Conservation (phyloP, 2,113 vertebrate genomes). For the Chitala chitala region DNA sequence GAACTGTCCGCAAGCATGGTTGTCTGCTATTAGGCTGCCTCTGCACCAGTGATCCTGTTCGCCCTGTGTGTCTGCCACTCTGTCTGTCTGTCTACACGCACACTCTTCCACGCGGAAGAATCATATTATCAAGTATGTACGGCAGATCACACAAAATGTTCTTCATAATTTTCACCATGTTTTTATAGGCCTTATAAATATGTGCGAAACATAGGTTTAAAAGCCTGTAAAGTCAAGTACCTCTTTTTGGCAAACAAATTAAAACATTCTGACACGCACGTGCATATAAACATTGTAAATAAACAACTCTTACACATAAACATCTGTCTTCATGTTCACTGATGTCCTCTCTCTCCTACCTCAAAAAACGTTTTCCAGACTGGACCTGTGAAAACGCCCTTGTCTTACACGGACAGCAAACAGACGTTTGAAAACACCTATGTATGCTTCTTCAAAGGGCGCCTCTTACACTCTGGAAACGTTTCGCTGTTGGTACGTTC, state of each 20-base stretch:
- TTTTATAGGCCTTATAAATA: slow-evolving; percentile 41
- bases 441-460: slow-evolving; percentile 28
- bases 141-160: slow-evolving; percentile 17
- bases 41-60: slow-evolving; percentile 30
- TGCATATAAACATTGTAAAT: slow-evolving; percentile 57
- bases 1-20: slow-evolving; percentile 51
- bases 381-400: slow-evolving; percentile 28
- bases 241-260: slow-evolving; percentile 1
- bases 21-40: slow-evolving; percentile 48
- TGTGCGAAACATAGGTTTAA: slow-evolving; percentile 36
- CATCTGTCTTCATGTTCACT: slow-evolving; percentile 41
- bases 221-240: slow-evolving; percentile 17
- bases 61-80: slow-evolving; percentile 34
- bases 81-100: slow-evolving; percentile 44
- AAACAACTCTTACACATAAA: slow-evolving; percentile 53
- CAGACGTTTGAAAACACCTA: slow-evolving; percentile 41
- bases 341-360: slow-evolving; percentile 53
- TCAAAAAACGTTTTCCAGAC: slow-evolving; percentile 31
- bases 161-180: slow-evolving; percentile 45
- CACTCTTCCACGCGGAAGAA: slow-evolving; percentile 50
- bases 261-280: slow-evolving; percentile 59
- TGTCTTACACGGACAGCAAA: slow-evolving; percentile 52
- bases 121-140: slow-evolving; percentile 49
- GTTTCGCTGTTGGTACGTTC: not conserved
- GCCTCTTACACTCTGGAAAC: not conserved